These are phyloP conservation scores for Pao palembangensis DNA, from an alignment of 2,113 vertebrate species.

Conservation along the genomic window DNA sequence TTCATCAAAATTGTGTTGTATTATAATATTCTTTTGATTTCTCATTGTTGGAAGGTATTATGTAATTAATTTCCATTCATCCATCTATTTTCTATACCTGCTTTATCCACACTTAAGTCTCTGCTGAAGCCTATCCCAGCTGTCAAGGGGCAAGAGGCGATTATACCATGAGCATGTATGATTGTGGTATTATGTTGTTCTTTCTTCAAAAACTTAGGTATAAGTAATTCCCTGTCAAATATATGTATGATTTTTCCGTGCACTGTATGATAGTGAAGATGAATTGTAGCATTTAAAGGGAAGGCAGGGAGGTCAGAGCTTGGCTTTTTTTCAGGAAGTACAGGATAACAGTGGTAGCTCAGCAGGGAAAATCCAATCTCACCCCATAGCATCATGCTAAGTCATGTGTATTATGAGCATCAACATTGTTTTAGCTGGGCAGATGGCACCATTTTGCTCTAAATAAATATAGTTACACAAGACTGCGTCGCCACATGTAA, in stretches of 20 bases:
- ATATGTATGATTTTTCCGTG: neutral
- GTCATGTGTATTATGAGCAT: conserved; percentile 39
- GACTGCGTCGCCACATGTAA: no score
- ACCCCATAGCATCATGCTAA: conserved; percentile 14
- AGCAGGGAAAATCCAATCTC: conserved; percentile 7
- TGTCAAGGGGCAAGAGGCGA: no score
- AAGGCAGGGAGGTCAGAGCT: conserved; percentile 4
- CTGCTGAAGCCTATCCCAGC: no score
- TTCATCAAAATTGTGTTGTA: neutral
- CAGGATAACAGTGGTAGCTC: neutral
- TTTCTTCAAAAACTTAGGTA: no score
- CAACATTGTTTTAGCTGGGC: conserved; percentile 27
- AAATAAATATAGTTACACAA: neutral
- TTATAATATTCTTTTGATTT: neutral
- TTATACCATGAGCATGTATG: no score
- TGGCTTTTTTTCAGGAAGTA: conserved; percentile 2
- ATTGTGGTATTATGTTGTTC: no score
- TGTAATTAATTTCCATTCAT: no score
- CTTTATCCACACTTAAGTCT: no score
- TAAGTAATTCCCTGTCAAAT: no score
- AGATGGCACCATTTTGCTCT: conserved; percentile 29
- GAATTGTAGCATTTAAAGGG: neutral
- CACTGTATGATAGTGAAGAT: neutral
- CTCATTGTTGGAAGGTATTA: no score
- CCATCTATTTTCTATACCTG: no score